These are phyloP conservation scores for Dryoscopus gambensis DNA, from an alignment of 2,113 vertebrate species.

Conservation along the genomic window DNA sequence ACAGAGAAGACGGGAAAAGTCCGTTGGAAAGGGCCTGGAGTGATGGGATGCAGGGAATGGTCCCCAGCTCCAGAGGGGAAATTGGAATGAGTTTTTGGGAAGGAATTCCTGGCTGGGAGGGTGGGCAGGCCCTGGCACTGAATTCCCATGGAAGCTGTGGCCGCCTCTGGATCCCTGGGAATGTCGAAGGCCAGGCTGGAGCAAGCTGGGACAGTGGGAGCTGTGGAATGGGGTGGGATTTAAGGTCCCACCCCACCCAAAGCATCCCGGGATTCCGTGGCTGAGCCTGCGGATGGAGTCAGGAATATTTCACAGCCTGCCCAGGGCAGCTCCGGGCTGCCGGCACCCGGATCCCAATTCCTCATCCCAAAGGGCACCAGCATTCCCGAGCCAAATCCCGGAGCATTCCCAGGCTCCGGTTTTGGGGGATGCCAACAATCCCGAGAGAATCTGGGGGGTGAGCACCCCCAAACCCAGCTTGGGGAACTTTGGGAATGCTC, in stretches of 20 bases:
- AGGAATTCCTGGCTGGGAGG: background rate
- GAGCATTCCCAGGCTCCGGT: rapidly evolving
- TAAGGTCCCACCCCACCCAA: background rate
- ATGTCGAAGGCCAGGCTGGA: background rate
- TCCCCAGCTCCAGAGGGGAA: background rate
- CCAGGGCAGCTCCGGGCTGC: background rate
- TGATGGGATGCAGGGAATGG: background rate
- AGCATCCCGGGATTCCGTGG: background rate
- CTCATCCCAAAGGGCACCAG: background rate
- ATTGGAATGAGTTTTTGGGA: rapidly evolving
- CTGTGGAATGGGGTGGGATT: background rate
- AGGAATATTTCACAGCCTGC: background rate
- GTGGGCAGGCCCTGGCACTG: background rate
- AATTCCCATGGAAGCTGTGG: background rate
- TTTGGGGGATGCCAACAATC: background rate
- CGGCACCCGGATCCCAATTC: background rate
- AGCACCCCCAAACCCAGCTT: background rate
- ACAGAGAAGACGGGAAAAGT: background rate
- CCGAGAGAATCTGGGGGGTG: background rate
- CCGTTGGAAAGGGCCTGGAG: background rate
- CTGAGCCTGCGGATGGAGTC: rapidly evolving
- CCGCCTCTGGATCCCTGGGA: background rate
- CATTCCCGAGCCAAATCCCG: background rate
- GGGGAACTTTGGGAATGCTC: rapidly evolving
- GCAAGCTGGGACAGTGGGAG: background rate